phyloP scores from a whole-genome alignment of 2,113 vertebrate species.

The Anguilla japonica region DNA sequence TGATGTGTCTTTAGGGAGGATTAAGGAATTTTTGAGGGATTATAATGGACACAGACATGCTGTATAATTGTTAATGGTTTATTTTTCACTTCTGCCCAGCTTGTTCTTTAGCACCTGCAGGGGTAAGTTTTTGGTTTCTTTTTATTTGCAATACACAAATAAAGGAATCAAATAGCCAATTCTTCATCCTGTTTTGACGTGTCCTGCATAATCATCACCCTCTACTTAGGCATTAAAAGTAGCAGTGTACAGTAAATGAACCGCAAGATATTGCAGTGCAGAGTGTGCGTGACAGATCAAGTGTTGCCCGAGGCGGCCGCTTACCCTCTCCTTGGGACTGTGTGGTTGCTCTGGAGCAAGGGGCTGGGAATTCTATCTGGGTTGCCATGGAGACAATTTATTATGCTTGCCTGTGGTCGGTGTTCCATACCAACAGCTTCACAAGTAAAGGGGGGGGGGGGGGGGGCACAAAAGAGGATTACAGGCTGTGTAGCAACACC shows the following conservation, averaged over 20 bases:
- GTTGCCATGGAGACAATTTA: constrained; percentile 38
- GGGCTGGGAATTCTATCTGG: constrained; percentile 33
- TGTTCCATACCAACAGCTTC: constrained; percentile 34
- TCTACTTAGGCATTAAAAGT: too few species aligned
- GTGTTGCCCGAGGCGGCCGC: constrained; percentile 15
- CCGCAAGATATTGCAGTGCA: not conserved
- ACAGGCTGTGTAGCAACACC: constrained; percentile 24
- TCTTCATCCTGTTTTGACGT: too few species aligned
- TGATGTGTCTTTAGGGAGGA: too few species aligned
- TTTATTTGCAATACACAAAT: too few species aligned
- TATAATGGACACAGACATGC: too few species aligned
- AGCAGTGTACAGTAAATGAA: not conserved
- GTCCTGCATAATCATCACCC: too few species aligned
- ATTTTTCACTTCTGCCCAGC: too few species aligned
- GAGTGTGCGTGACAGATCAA: constrained; percentile 19
- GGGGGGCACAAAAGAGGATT: constrained; percentile 29
- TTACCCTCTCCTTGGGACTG: constrained; percentile 18
- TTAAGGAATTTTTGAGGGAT: too few species aligned
- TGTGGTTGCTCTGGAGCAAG: constrained; percentile 14
- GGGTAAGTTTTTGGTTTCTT: too few species aligned
- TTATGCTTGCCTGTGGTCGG: constrained; percentile 35
- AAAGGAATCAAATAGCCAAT: too few species aligned
- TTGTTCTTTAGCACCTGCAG: too few species aligned
- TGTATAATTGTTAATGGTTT: too few species aligned
- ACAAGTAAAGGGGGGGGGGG: constrained; percentile 5